Evolutionary conservation across 2,113 vertebrate species (phyloP), one percentile per base, ranked within the genome.

Genomic region (Serinus canaria): DNA sequence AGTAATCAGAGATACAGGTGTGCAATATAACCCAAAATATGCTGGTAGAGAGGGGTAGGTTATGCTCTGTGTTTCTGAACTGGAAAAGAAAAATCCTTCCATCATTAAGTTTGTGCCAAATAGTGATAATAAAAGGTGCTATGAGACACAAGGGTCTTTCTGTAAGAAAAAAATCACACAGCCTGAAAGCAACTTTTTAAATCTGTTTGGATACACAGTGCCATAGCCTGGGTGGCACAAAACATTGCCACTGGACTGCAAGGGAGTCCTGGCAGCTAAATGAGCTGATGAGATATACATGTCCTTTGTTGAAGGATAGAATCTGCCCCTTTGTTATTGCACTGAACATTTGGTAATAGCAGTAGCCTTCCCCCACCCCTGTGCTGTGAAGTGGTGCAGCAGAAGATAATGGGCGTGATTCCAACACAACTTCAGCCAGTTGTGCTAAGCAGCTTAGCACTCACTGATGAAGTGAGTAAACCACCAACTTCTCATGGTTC

Each of bases 231-330:
- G 3, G 2, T 27, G 3, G 21, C 25, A 75, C 39, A n/a, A 31
- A 27, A 25, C 1, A 1, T 7, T 68, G 44, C 7, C n/a, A 15
- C 20, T 13, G 30, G 12, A n/a, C 18, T 70, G 1, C 30, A 35
- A 43, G 53, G 35, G 41, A 80, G 19, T 33, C 33, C 22, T 23
- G 30, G 18, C 47, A 86, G 27, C 25, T 15, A 58, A 43, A 59
- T 17, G 16, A 23, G 19, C 21, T 7, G 24, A 5, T 33, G 28
- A 49, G 74, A 69, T 22, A 16, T 1, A 1, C 1, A 5, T 9
- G 15, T 31, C 67, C 46, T 41, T 58, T 49, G 14, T 0, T 44
- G 50, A 52, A 44, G 67, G 37, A 50, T 9, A 16, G 27, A 39
- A 63, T 66, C 74, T 75, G 16, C 15, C 35, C 1, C 0, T 25